These are phyloP conservation scores for Ennomos fuscantarius DNA, from an alignment of 2,888 invertebrate genomes.

Conservation along the genomic window DNA sequence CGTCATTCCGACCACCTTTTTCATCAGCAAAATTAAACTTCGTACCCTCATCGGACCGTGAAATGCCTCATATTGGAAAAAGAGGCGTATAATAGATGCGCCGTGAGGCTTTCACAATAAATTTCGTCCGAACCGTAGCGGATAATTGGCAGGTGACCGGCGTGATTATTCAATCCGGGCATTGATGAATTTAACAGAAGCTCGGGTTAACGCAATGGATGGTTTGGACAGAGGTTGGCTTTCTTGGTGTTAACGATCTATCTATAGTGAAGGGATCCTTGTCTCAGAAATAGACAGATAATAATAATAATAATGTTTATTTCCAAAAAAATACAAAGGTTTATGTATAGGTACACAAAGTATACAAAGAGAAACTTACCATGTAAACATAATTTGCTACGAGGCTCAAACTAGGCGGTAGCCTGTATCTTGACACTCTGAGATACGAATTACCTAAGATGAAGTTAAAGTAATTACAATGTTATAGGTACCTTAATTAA, in stretches of 20 bases:
- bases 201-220: slow-evolving; percentile 32
- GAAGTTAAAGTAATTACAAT: too few relatives aligned
- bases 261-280: too few relatives aligned
- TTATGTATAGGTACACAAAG: too few relatives aligned
- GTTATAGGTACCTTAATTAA: too few relatives aligned
- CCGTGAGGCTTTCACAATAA: slow-evolving; percentile 55
- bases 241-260: slow-evolving; percentile 11
- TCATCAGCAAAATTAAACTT: slow-evolving; percentile 45
- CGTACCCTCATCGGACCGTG: slow-evolving; percentile 33
- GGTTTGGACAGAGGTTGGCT: slow-evolving; percentile 23
- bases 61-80: slow-evolving; percentile 49
- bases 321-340: too few relatives aligned
- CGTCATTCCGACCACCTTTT: slow-evolving; percentile 35
- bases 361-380: too few relatives aligned
- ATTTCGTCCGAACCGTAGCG: slow-evolving; percentile 53
- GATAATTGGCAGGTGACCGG: slow-evolving; percentile 66
- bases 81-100: slow-evolving; percentile 55
- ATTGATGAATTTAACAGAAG: slow-evolving; percentile 60
- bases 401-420: too few relatives aligned
- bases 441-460: too few relatives aligned
- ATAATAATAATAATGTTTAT: too few relatives aligned
- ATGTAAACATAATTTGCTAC: too few relatives aligned
- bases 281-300: too few relatives aligned
- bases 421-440: too few relatives aligned
- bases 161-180: slow-evolving; percentile 59